phyloP scores from a whole-genome alignment of 2,113 vertebrate species.

The Bubalus kerabau region DNA sequence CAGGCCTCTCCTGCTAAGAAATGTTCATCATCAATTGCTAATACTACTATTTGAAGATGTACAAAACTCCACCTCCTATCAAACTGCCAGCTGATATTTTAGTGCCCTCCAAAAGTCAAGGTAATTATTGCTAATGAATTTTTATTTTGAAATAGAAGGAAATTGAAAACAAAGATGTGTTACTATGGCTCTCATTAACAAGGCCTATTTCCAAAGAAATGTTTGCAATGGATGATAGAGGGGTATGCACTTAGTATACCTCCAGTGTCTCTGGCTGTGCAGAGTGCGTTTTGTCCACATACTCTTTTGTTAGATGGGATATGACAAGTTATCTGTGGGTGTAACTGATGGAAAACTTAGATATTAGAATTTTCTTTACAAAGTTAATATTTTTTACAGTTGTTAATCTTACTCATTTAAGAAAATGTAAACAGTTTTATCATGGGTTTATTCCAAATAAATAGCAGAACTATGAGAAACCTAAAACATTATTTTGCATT shows the following conservation, averaged over 20 bases:
- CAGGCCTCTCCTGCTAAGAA: not conserved
- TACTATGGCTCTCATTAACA: not conserved
- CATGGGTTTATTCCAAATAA: not conserved
- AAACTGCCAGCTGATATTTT: not conserved
- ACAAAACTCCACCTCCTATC: not conserved
- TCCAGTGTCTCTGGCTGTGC: not conserved
- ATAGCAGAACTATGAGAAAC: not conserved
- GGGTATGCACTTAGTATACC: not conserved
- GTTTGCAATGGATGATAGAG: not conserved
- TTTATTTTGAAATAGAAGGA: not conserved
- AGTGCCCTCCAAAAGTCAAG: not conserved
- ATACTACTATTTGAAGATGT: not conserved
- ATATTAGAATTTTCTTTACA: not conserved
- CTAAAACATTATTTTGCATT: not conserved
- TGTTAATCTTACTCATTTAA: constrained; percentile 18
- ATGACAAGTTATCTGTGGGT: not conserved
- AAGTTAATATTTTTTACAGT: not conserved
- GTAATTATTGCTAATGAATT: not conserved
- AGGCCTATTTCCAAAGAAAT: not conserved
- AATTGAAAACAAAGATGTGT: not conserved
- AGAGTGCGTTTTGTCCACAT: not conserved
- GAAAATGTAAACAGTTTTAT: constrained; percentile 2
- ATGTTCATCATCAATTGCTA: not conserved
- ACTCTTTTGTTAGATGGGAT: not conserved
- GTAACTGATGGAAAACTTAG: not conserved